Conservation (phyloP, 2,797 vertebrate species). For the Acanthiza pusilla region DNA sequence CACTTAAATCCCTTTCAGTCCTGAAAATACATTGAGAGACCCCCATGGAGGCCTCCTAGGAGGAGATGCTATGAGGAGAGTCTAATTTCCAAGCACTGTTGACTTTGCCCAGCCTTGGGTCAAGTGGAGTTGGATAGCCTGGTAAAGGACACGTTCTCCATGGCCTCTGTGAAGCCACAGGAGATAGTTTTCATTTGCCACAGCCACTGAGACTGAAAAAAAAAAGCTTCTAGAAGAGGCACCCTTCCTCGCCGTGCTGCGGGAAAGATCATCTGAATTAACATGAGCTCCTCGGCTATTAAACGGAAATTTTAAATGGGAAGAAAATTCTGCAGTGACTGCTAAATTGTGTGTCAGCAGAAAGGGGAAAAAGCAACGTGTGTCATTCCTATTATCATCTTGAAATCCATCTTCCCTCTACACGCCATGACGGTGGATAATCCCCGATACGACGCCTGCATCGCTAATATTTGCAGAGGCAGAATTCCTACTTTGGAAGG, state of each 20-base stretch:
- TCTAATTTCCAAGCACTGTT: background rate
- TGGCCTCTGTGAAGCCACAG: background rate
- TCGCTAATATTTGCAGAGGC: background rate
- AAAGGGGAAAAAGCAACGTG: conserved; percentile 29
- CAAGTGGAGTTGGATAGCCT: background rate
- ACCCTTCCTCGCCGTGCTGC: accelerated
- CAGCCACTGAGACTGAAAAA: background rate
- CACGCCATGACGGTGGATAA: conserved; percentile 17
- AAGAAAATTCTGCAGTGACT: conserved; percentile 40
- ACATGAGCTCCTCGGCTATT: conserved; percentile 44
- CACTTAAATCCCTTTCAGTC: background rate
- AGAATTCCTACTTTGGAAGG: background rate
- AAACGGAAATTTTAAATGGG: conserved; percentile 22
- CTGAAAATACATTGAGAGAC: background rate
- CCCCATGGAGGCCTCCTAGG: background rate
- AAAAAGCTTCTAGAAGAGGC: background rate
- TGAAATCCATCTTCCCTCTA: conserved; percentile 48
- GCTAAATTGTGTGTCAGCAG: conserved; percentile 52
- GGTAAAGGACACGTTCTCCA: accelerated
- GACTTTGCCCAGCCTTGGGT: background rate
- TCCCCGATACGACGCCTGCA: background rate
- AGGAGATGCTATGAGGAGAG: background rate
- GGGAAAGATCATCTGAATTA: conserved; percentile 13
- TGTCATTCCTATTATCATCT: conserved; percentile 49
- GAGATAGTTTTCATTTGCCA: background rate